Conservation (phyloP, 2,113 vertebrate species). For the Clarias batrachus region DNA sequence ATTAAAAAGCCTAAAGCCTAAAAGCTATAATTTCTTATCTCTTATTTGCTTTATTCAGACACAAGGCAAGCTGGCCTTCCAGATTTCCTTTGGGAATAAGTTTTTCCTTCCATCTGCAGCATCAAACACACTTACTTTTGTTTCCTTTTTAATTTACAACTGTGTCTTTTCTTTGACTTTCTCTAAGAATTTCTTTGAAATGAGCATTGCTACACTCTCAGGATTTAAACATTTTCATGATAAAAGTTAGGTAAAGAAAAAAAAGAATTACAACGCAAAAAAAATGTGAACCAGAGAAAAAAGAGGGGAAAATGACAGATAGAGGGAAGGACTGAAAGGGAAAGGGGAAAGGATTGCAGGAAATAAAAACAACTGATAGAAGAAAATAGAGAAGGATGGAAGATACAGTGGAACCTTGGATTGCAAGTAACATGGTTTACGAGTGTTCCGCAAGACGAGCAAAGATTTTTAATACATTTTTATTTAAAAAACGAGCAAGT, state of each 20-base stretch:
- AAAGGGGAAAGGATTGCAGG: too few species aligned
- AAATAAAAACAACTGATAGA: not conserved
- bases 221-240: not conserved
- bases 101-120: constrained; percentile 24
- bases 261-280: not conserved
- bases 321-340: not conserved
- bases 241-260: not conserved
- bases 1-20: too few species aligned
- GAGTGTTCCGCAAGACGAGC: too few species aligned
- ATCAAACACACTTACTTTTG: constrained; percentile 21
- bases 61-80: constrained; percentile 5
- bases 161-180: not conserved
- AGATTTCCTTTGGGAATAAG: not conserved
- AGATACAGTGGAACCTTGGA: too few species aligned
- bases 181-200: not conserved
- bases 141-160: constrained; percentile 23
- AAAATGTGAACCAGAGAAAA: not conserved
- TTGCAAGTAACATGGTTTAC: too few species aligned
- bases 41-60: not conserved
- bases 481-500: too few species aligned
- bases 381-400: too few species aligned
- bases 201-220: not conserved
- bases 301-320: not conserved
- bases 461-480: too few species aligned
- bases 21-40: not conserved